Conservation (phyloP, 1,140 invertebrate species). For the Choristoneura fumiferana region DNA sequence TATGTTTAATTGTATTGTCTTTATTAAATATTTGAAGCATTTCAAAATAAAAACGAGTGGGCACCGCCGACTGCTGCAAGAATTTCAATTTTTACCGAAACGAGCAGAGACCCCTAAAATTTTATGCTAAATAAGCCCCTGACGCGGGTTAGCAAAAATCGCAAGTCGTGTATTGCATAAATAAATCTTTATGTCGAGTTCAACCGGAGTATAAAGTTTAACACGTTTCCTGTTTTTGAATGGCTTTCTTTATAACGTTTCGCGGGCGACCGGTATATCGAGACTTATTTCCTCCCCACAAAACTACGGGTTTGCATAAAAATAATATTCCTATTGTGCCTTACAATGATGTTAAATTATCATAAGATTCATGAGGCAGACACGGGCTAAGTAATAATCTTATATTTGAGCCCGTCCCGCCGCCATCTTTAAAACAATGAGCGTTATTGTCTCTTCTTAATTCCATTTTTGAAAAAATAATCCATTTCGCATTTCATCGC, state of each 20-base stretch:
- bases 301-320: conserved; percentile 37
- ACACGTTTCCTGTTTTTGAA: conserved; percentile 37
- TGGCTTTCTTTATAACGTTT: conserved; percentile 32
- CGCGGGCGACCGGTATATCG: conserved; percentile 35
- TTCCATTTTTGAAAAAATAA: conserved; percentile 78
- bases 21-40: conserved; percentile 15
- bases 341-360: conserved; percentile 53
- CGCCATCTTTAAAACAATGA: conserved; percentile 76
- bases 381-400: conserved; percentile 54
- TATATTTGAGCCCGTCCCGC: conserved; percentile 61
- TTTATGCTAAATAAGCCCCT: conserved; percentile 10
- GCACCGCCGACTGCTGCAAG: not conserved
- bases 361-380: conserved; percentile 42
- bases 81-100: conserved; percentile 15
- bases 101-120: conserved; percentile 13
- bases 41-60: not conserved
- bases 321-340: conserved; percentile 36
- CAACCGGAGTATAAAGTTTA: conserved; percentile 18
- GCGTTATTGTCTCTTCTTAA: conserved; percentile 76
- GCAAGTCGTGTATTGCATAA: conserved; percentile 15
- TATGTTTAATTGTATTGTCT: conserved; percentile 12
- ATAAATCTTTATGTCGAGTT: conserved; percentile 16
- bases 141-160: conserved; percentile 12
- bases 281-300: conserved; percentile 38
- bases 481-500: conserved; percentile 74